These are phyloP conservation scores for Sebastes miniatus DNA, from an alignment of 2,797 vertebrate species.

Conservation along the genomic window DNA sequence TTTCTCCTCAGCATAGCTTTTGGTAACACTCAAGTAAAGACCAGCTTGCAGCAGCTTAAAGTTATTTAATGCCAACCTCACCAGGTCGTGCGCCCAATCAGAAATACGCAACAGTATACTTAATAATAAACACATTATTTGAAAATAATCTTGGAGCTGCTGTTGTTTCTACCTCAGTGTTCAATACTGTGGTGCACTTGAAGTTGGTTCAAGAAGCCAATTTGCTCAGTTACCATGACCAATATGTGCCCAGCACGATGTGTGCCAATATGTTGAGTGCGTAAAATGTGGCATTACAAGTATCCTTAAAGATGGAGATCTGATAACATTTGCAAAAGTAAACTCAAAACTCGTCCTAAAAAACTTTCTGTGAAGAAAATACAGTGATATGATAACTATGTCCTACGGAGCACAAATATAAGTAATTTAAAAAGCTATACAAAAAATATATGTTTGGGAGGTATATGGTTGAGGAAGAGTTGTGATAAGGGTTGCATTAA, in stretches of 20 bases:
- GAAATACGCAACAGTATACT: not conserved
- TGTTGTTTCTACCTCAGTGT: not conserved
- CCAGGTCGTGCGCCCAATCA: not conserved
- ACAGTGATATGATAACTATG: not conserved
- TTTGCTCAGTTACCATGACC: not conserved
- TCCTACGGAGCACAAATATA: too few relatives aligned
- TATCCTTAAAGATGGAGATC: not conserved
- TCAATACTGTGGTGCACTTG: not conserved
- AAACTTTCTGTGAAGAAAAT: not conserved
- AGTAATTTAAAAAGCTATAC: too few relatives aligned
- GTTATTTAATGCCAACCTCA: not conserved
- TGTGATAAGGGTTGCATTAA: too few relatives aligned
- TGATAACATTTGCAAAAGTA: not conserved
- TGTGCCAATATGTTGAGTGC: constrained; percentile 22
- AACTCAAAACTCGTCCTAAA: not conserved
- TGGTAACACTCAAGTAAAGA: not conserved
- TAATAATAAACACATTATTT: not conserved
- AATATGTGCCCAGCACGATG: not conserved
- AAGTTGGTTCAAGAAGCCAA: not conserved
- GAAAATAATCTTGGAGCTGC: not conserved
- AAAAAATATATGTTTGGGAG: too few relatives aligned
- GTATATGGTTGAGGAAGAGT: too few relatives aligned
- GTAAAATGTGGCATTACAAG: constrained; percentile 43
- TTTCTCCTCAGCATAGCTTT: not conserved
- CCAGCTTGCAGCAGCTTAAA: not conserved